phyloP scores from a whole-genome alignment of 1,140 invertebrate species.

The Parasteatoda tepidariorum region DNA sequence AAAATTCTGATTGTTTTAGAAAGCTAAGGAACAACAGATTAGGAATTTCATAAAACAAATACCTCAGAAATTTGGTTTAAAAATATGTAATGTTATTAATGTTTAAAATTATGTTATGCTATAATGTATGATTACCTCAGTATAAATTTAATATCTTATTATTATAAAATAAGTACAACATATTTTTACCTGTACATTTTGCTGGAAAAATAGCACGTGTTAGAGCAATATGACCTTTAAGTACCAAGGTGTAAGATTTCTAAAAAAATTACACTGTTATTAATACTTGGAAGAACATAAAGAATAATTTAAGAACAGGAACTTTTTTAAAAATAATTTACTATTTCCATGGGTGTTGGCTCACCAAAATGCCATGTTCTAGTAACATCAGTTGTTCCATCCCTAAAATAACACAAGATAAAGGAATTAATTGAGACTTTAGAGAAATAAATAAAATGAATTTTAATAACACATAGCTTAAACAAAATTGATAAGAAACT shows the following conservation, averaged over 20 bases:
- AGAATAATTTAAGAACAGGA: neutral
- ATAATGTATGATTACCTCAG: no score
- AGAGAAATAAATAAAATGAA: no score
- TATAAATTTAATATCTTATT: no score
- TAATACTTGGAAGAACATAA: neutral
- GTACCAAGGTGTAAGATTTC: conserved; percentile 92
- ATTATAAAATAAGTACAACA: no score
- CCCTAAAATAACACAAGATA: conserved; percentile 70
- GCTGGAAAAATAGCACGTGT: conserved; percentile 82
- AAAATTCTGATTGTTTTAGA: no score
- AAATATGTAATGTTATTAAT: no score
- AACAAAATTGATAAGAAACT: no score
- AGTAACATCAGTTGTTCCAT: conserved; percentile 97
- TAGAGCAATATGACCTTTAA: conserved; percentile 89
- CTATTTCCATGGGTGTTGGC: conserved; percentile 79
- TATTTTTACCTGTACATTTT: conserved; percentile 70
- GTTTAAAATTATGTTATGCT: no score
- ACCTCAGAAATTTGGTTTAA: no score
- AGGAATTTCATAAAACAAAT: no score
- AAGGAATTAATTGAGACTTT: neutral
- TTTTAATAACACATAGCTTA: no score
- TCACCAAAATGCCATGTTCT: conserved; percentile 91
- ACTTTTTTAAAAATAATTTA: conserved; percentile 8
- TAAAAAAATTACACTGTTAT: conserved; percentile 20
- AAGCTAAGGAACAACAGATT: no score